Conservation (phyloP, 2,113 vertebrate genomes). For the Notarius quadriscutis region DNA sequence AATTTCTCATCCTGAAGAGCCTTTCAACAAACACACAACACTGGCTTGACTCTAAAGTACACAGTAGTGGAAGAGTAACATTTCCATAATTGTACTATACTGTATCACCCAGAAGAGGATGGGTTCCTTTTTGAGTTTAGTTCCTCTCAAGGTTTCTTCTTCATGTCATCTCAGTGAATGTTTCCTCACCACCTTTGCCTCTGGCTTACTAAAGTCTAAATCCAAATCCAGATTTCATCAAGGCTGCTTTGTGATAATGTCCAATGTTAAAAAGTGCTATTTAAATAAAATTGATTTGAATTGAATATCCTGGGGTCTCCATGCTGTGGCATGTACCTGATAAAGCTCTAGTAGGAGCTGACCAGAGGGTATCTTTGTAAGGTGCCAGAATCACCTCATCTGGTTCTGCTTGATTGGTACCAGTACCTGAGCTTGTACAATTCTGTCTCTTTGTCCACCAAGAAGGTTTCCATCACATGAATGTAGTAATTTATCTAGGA, state of each 20-base stretch:
- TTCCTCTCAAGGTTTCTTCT: not conserved
- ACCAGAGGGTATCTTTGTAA: not conserved
- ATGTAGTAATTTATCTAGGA: not conserved
- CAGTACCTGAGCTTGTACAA: not conserved
- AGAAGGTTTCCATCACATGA: not conserved
- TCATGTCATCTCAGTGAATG: not conserved
- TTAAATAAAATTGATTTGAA: not conserved
- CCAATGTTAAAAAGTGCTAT: not conserved
- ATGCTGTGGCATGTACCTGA: not conserved
- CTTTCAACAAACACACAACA: not conserved
- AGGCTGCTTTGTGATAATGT: not conserved
- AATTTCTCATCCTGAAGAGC: not conserved
- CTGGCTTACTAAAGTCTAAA: not conserved
- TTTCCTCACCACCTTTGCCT: not conserved
- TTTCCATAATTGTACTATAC: not conserved
- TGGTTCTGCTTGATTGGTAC: not conserved
- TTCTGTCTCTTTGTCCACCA: not conserved
- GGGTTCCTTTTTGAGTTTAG: not conserved
- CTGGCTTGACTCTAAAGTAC: not conserved
- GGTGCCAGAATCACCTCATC: not conserved
- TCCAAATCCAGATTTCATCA: not conserved
- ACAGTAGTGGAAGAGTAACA: not conserved
- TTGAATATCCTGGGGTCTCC: not conserved
- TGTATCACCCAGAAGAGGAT: not conserved
- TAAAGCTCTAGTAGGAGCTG: too few relatives aligned